Conservation (phyloP, 2,113 vertebrate genomes). For the Rhabdomys dilectus region DNA sequence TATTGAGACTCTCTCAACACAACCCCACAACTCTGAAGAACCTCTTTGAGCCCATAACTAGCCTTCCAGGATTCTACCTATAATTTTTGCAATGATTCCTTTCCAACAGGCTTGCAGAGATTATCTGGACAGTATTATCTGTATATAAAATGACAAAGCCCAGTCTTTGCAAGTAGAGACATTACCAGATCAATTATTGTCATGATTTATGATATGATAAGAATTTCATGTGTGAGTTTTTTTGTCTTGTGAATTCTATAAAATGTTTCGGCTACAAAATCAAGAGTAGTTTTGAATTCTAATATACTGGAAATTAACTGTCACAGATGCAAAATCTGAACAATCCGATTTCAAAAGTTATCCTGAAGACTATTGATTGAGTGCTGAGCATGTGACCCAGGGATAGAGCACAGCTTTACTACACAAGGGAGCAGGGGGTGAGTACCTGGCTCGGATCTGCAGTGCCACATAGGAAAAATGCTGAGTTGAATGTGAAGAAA, state of each 20-base stretch:
- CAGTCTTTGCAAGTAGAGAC: background rate
- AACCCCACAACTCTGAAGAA: background rate
- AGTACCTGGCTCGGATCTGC: background rate
- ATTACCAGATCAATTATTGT: too few species aligned
- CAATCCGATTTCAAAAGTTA: background rate
- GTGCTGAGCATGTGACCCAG: background rate
- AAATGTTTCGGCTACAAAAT: background rate
- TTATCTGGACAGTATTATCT: background rate
- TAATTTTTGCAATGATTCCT: background rate
- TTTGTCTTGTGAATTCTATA: background rate
- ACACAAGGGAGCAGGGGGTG: too few species aligned
- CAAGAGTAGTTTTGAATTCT: background rate
- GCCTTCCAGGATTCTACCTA: background rate
- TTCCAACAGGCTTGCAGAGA: background rate
- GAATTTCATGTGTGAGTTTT: background rate
- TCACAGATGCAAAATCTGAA: background rate
- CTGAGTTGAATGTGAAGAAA: background rate
- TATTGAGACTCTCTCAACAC: background rate
- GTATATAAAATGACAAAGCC: background rate
- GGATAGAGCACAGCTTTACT: too few species aligned
- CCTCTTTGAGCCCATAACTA: background rate
- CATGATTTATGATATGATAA: background rate
- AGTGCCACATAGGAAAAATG: background rate
- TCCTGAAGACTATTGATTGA: background rate
- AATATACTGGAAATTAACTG: background rate